phyloP scores from a whole-genome alignment of 2,113 vertebrate species.

The Alethe diademata region DNA sequence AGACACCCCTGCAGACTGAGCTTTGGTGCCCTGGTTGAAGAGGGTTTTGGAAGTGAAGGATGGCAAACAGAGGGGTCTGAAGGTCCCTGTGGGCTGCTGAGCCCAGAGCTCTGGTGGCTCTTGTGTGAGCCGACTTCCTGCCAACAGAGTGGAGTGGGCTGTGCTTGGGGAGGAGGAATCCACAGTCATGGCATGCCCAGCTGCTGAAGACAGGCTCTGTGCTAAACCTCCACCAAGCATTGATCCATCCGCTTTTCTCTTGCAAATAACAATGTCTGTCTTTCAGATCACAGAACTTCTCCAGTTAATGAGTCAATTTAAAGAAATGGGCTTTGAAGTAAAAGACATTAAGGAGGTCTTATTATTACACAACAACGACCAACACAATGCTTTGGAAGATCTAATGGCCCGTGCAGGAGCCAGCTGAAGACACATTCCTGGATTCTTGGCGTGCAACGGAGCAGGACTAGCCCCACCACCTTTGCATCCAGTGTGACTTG shows the following conservation, averaged over 20 bases:
- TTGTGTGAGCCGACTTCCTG: not conserved
- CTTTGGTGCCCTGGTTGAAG: not conserved
- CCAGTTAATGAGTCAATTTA: constrained; percentile 96
- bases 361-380: constrained; percentile 92
- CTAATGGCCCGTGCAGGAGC: constrained; percentile 91
- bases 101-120: not conserved
- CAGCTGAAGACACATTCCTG: constrained; percentile 63
- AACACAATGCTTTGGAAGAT: constrained; percentile 94
- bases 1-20: fast-evolving
- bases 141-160: fast-evolving
- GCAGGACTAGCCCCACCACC: not conserved
- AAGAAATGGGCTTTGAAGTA: constrained; percentile 97
- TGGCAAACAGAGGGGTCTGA: not conserved
- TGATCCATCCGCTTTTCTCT: not conserved
- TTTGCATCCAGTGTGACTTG: not conserved
- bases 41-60: not conserved
- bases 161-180: not conserved
- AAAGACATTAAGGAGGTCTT: constrained; percentile 95
- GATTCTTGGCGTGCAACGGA: fast-evolving
- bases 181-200: not conserved
- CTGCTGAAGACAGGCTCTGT: not conserved
- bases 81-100: not conserved
- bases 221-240: not conserved
- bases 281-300: constrained; percentile 91
- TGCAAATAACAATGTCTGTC: not conserved